Base-by-base conservation (phyloP, 1,140 invertebrate species). In the Teleopsis dalmanni region DNA sequence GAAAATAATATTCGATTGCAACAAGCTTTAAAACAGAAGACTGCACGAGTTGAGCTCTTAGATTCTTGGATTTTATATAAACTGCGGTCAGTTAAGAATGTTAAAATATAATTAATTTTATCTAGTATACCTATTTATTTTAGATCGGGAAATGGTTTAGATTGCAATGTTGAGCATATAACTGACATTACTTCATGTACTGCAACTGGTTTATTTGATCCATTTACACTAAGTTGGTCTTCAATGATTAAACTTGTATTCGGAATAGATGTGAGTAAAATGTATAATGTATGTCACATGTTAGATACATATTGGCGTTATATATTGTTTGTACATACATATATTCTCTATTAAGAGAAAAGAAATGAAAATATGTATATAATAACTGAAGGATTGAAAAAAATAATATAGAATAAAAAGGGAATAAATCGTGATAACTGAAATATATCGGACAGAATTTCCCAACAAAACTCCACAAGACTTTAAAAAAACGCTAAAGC, bases 31-130 rank as follows among this genome's bases (percentile, higher is more conserved):
- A 57, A 63, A 22, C 73, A 77, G 35, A 78, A 83, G 18, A 76
- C 83, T 52, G 82, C 84, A 2, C 74, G 86, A 56, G 89, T 95
- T 66, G 95, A 93, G n/a, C 89, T 91, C 22, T 74, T 98, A 13
- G 95, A 98, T 60, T 91, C 90, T 3, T 98, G 91, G 89, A 75
- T 98, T 26, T 62, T 98, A 23, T 87, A 93, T 70, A 88, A 84
- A 75, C 71, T 90, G 19, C 53, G 62, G 47, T 38, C 25, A 46
- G 37, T 41, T 23, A 21, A 16, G 5, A 23, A 26, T 29, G 10
- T 23, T 23, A 45, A 38, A 18, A 4, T 4, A 38, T 19, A 6
- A 5, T 31, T 13, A 31, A 31, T 45, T 33, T 45, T 13, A 7
- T 43, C 40, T 22, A 47, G 27, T 9, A 11, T 36, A 6, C 8